These are phyloP conservation scores for Gadopsis bispinosus DNA, from an alignment of 2,797 vertebrate genomes.

Conservation along the genomic window DNA sequence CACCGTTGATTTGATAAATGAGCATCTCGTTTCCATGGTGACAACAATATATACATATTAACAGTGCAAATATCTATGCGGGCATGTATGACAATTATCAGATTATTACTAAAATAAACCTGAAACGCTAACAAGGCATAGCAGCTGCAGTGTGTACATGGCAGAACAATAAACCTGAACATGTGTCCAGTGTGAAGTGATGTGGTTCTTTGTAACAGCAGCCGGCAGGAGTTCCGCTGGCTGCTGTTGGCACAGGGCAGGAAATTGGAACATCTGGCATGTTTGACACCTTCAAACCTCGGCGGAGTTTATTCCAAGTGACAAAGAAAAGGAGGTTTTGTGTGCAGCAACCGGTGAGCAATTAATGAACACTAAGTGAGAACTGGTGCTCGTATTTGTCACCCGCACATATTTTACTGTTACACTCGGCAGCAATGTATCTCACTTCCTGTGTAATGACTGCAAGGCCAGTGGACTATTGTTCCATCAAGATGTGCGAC, in stretches of 20 bases:
- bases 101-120: constrained; percentile 79
- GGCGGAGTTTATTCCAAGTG: too few relatives aligned
- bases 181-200: constrained; percentile 87
- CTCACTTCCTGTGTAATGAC: too few relatives aligned
- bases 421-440: too few relatives aligned
- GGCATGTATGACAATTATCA: constrained; percentile 95
- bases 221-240: neutral
- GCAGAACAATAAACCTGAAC: constrained; percentile 95
- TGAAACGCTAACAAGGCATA: constrained; percentile 92
- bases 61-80: constrained; percentile 86
- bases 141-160: constrained; percentile 94
- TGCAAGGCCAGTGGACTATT: too few relatives aligned
- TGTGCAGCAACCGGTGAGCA: neutral
- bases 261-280: too few relatives aligned
- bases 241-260: too few relatives aligned
- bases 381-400: too few relatives aligned
- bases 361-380: too few relatives aligned
- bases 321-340: neutral
- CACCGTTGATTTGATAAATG: constrained; percentile 87
- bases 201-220: constrained; percentile 61
- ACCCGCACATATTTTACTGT: too few relatives aligned
- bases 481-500: too few relatives aligned
- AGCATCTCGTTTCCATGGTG: constrained; percentile 96
- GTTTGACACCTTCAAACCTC: too few relatives aligned
- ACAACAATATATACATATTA: constrained; percentile 90